Base-by-base conservation (phyloP, 2,797 vertebrate species). In the Ctenochaetus hawaiiensis region DNA sequence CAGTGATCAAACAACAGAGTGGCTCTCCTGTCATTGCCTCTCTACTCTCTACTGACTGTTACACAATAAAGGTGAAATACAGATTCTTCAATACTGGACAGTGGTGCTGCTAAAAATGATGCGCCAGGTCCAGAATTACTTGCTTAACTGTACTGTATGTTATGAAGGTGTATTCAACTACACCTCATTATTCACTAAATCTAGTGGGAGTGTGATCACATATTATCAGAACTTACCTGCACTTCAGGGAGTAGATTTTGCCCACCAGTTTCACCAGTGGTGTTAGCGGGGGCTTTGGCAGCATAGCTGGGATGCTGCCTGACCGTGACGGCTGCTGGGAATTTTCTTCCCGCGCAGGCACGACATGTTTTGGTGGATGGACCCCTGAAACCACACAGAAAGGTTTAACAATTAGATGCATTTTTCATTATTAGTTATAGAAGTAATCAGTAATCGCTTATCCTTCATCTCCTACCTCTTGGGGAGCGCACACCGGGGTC, bases 201-300 rank as follows among this genome's bases (percentile, higher is more conserved):
- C 3, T 20, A 13, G 20, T 43, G 14, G 22, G 10, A 23, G 13
- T 22, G 12, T 30, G 39, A 58, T 17, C n/a, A 2, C 49, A 53
- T 14, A n/a, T 45, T 43, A 34, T 5, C 39, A 4, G 2, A 14
- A 79, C 93, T 77, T 68, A 98, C 97, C 98, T 97, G 97, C 98
- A 99, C 80, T 98, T 98, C 30, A 99, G 96, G n/a, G 96, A 97
- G 90, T 99, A 99, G 73, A 97, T 90, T 81, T 98, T 98, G 26
- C 98, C 98, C 53, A 97, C 96, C 20, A 97, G 94, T 80, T 97
- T 98, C 73, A 99, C 98, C 68, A 98, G 90, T 1, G 97, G 97
- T 0, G 96, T 97, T 41, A 96, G 95, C 0, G 97, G 97, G 0
- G 98, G 98, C 61, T 95, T 97, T 17, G 97, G 97, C 79, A 98